Evolutionary conservation across 2,888 invertebrate genomes (phyloP).

Genomic region (Hyposoter dolosus): DNA sequence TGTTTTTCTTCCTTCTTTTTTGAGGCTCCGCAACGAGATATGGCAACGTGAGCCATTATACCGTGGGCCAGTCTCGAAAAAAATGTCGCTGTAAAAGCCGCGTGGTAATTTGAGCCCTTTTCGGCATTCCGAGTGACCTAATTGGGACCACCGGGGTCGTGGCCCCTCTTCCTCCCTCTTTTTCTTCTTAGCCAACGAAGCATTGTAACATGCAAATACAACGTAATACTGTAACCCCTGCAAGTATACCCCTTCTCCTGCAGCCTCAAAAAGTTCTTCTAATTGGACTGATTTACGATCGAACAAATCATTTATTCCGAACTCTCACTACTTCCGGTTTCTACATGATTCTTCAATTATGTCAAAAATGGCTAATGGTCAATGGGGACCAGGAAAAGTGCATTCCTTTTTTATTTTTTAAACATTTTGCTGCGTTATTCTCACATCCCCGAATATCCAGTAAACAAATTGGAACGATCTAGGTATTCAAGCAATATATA

Average conservation of each 20-base stretch:
- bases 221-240: not conserved
- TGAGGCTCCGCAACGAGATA: not conserved
- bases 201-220: constrained; percentile 47
- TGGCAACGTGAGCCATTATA: constrained; percentile 49
- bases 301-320: not conserved
- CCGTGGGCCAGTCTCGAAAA: constrained; percentile 30
- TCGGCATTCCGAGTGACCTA: constrained; percentile 78
- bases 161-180: constrained; percentile 17
- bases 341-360: not conserved
- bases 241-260: not conserved
- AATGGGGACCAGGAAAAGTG: no score
- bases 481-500: not conserved
- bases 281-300: constrained; percentile 70
- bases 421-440: not conserved
- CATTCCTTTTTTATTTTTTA: not conserved
- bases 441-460: not conserved
- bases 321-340: constrained; percentile 29
- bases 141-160: constrained; percentile 80
- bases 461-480: not conserved
- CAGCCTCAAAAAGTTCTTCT: constrained; percentile 41
- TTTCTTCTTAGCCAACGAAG: constrained; percentile 13
- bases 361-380: not conserved
- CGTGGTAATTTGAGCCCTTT: constrained; percentile 78
- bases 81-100: constrained; percentile 51
- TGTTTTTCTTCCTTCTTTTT: not conserved